phyloP scores from a whole-genome alignment of 2,797 vertebrate genomes.

The Parotocinclus haroldoi region DNA sequence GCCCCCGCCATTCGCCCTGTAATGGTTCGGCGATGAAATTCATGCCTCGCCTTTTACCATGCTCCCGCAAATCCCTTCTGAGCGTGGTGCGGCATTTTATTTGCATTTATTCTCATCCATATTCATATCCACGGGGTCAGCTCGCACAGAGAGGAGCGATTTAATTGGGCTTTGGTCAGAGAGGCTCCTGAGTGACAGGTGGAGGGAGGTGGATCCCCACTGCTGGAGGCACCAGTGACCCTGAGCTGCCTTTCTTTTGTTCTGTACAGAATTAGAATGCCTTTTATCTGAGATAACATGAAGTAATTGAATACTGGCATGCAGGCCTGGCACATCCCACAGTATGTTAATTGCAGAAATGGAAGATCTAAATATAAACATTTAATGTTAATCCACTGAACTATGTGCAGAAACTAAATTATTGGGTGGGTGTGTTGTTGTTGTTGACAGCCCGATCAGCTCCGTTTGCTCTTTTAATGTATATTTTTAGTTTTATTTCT shows the following conservation, averaged over 20 bases:
- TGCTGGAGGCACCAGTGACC: slow-evolving; percentile 64
- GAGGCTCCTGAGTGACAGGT: slow-evolving; percentile 74
- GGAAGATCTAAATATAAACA: too few relatives aligned
- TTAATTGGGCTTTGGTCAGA: slow-evolving; percentile 76
- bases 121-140: slow-evolving; percentile 75
- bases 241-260: slow-evolving; percentile 49
- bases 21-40: slow-evolving; percentile 63
- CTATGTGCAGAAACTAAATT: too few relatives aligned
- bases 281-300: slow-evolving; percentile 43
- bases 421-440: too few relatives aligned
- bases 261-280: slow-evolving; percentile 38
- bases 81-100: slow-evolving; percentile 55
- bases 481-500: too few relatives aligned
- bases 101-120: slow-evolving; percentile 76
- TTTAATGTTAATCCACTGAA: too few relatives aligned
- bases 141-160: slow-evolving; percentile 62
- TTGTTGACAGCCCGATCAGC: too few relatives aligned
- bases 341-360: too few relatives aligned
- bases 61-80: slow-evolving; percentile 63
- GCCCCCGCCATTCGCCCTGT: slow-evolving; percentile 39
- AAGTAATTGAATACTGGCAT: slow-evolving; percentile 42
- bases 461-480: too few relatives aligned
- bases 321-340: background rate
- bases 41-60: slow-evolving; percentile 68
- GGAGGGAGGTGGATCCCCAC: slow-evolving; percentile 70